A percentile compares a stretch with the other conserved stretches of the same genome.
Evolutionary conservation across 2,797 vertebrate genomes (phyloP).

Genomic region (Diceros bicornis): DNA sequence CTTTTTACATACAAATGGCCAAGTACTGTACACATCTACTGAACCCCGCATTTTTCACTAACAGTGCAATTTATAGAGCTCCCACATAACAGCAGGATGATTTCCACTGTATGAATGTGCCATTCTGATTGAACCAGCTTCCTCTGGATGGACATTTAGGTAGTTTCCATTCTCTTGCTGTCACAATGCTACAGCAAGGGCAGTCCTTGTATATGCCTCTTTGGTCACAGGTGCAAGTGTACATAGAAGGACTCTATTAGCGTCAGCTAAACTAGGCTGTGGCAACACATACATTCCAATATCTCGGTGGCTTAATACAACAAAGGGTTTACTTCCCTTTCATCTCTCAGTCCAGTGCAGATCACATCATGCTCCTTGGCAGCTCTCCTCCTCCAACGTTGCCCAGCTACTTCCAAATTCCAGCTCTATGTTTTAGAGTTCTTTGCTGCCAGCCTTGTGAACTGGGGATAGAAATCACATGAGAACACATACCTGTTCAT

Average conservation of each 20-base stretch:
- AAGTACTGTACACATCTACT: not conserved
- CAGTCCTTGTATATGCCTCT: not conserved
- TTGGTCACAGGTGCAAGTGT: not conserved
- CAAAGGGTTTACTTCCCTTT: not conserved
- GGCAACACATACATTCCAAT: not conserved
- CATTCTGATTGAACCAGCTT: not conserved
- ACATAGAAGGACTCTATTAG: too few species aligned
- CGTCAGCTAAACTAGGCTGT: not conserved
- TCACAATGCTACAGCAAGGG: not conserved
- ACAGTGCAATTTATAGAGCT: not conserved
- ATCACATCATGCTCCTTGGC: not conserved
- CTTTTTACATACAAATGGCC: not conserved
- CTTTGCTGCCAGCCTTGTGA: not conserved
- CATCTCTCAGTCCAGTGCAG: not conserved
- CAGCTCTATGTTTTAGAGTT: not conserved
- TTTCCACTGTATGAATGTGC: rapidly evolving
- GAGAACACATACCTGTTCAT: not conserved
- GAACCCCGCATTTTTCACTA: not conserved
- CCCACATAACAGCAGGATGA: not conserved
- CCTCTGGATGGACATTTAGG: not conserved
- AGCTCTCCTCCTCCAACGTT: not conserved
- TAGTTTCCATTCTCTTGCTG: not conserved
- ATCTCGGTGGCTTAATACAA: not conserved
- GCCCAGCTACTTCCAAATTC: not conserved
- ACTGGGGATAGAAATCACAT: too few species aligned